Base-by-base conservation (phyloP, 2,888 invertebrate species). In the Acanthosepion esculentum region DNA sequence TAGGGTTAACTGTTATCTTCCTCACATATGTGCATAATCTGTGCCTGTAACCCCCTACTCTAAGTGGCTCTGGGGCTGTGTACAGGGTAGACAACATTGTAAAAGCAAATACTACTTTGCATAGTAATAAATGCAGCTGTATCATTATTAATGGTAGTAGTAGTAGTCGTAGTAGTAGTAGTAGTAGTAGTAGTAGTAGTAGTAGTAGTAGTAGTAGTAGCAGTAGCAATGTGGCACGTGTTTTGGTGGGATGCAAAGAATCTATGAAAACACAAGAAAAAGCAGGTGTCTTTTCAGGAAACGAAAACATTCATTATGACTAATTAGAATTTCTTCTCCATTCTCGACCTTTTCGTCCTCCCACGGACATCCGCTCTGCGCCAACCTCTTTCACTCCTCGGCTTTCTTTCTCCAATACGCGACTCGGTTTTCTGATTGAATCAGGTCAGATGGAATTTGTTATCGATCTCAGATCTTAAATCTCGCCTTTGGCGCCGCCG, bases 301-400 rank as follows among this genome's bases (percentile, higher is more conserved):
- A n/a, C 78, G 78, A 78, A 78, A n/a, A n/a, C 78, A n/a, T 78
- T n/a, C 78, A 78, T 78, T 78, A 78, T n/a, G n/a, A n/a, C 78
- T 78, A 78, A 78, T 78, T 78, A 78, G n/a, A 33, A 78, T 12
- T 78, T 15, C 78, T n/a, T 78, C n/a, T 33, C 78, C n/a, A 15
- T n/a, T 5, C n/a, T 33, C 12, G 2, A 3, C n/a, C n/a, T n/a
- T 33, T 33, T 12, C 78, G n/a, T 33, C 78, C n/a, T n/a, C n/a
- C 29, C n/a, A 78, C 18, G 15, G 78, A n/a, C 78, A 78, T 78
- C 78, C 4, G n/a, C n/a, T n/a, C 78, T 33, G 12, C 78, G 15
- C 15, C 78, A 78, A 15, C 4, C 10, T n/a, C 78, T 33, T 12
- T 15, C n/a, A n/a, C 1, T 78, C 78, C 4, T n/a, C 23, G n/a